Evolutionary conservation across 2,797 vertebrate genomes (phyloP), one percentile per base, ranked within the genome.

Genomic region (Kryptolebias ocellatus): DNA sequence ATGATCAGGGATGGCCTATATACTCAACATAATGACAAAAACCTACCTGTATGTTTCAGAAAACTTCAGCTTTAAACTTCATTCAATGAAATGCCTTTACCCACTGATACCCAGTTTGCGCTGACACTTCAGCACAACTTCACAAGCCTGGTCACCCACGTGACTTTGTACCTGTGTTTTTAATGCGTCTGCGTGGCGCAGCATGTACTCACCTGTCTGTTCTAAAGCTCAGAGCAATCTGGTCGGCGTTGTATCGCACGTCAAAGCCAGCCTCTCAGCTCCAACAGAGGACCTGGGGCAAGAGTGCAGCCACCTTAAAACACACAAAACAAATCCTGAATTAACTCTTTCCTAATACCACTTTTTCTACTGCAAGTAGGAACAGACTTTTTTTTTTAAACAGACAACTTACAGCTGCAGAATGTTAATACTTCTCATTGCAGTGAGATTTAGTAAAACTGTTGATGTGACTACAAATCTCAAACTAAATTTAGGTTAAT

Each of bases 161-260:
- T 72, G 76, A 68, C 68, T 73, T 46, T 27, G 55, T 53, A 18
- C 46, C 29, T 2, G 16, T 79, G 60, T 68, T 50, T 69, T 64
- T 24, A 42, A 44, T n/a, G 56, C 37, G 64, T 50, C 68, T 69
- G 67, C 27, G 42, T 61, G 49, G 60, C 7, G 42, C 55, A 42
- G 24, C 89, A 57, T 89, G 89, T 89, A 76, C 85, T 78, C 83
- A 87, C 90, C 87, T 90, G 91, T 81, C 89, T 78, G 27, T 55
- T 73, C 83, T 53, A 65, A 74, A 82, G 76, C 45, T 76, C 56
- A 58, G 67, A 68, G 78, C 64, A 54, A 64, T 67, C 73, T 80
- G 18, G 55, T 52, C 56, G 74, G 76, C 78, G 84, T 64, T 72
- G 67, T 69, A 81, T 82, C 3, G 64, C 80, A 81, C 75, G 79